These are phyloP conservation scores for Gastrophysa polygoni DNA, from an alignment of 2,888 invertebrate species.

Conservation along the genomic window DNA sequence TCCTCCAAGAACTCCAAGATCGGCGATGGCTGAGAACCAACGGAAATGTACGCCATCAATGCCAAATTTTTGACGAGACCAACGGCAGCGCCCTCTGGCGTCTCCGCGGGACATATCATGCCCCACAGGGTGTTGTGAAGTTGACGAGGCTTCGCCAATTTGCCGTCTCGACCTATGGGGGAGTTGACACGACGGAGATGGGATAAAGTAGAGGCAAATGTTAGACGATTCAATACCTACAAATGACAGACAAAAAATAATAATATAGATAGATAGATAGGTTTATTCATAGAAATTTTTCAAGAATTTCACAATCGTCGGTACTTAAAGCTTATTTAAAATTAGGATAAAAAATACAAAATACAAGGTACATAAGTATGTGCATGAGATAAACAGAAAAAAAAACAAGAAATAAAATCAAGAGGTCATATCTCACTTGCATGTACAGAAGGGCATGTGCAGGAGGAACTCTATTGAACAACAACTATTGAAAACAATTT, in stretches of 20 bases:
- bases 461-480: no score
- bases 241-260: background rate
- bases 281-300: background rate
- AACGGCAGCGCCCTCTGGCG: conserved; percentile 96
- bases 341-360: no score
- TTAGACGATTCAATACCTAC: conserved; percentile 91
- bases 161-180: conserved; percentile 97
- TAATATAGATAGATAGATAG: background rate
- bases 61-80: conserved; percentile 99
- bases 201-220: conserved; percentile 97
- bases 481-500: no score
- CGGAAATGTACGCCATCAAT: conserved; percentile 99
- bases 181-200: conserved; percentile 98
- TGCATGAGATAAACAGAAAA: no score
- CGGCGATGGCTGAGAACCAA: conserved; percentile 98
- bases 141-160: conserved; percentile 97
- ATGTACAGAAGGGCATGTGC: no score
- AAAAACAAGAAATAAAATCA: no score
- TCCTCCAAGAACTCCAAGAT: conserved; percentile 99
- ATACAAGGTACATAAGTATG: no score
- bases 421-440: no score
- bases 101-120: conserved; percentile 99
- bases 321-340: no score
- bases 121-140: conserved; percentile 99
- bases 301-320: background rate